Conservation (phyloP, 2,797 vertebrate species). For the Lagorchestes hirsutus region DNA sequence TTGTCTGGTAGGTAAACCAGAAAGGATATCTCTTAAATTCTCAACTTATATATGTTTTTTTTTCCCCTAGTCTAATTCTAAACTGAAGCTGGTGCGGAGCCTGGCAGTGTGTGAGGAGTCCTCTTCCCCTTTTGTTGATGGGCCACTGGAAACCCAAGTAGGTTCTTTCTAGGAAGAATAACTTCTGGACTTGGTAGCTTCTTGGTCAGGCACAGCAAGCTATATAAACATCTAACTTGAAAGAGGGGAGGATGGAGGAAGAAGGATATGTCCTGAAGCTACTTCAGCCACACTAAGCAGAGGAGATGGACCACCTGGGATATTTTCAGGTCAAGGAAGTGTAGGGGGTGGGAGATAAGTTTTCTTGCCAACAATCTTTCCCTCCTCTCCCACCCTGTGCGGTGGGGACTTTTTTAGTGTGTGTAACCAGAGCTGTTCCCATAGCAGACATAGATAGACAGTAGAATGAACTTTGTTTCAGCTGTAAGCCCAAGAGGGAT, state of each 20-base stretch:
- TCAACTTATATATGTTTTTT: not conserved
- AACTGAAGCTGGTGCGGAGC: conserved; percentile 97
- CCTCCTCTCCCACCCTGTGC: not conserved
- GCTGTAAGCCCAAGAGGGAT: not conserved
- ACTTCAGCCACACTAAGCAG: not conserved
- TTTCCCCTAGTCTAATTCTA: conserved; percentile 94
- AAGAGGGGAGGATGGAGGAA: conserved; percentile 14
- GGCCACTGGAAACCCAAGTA: conserved; percentile 93
- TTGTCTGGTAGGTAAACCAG: conserved; percentile 50
- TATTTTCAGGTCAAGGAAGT: conserved; percentile 36
- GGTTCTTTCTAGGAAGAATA: conserved; percentile 48
- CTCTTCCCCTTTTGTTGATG: conserved; percentile 92
- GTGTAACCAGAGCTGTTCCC: conserved; percentile 47
- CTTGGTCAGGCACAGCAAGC: conserved; percentile 22
- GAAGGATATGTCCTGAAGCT: conserved; percentile 36
- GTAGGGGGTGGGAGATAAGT: not conserved
- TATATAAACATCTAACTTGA: conserved; percentile 33
- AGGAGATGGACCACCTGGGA: conserved; percentile 14
- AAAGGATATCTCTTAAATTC: conserved; percentile 22
- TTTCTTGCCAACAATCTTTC: conserved; percentile 3
- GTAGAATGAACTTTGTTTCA: conserved; percentile 37
- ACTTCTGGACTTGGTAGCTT: conserved; percentile 49
- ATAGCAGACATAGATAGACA: conserved; percentile 20
- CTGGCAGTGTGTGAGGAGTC: conserved; percentile 98
- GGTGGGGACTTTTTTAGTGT: conserved; percentile 39